Base-by-base conservation (phyloP, 2,888 invertebrate genomes). In the Hypolimnas misippus region DNA sequence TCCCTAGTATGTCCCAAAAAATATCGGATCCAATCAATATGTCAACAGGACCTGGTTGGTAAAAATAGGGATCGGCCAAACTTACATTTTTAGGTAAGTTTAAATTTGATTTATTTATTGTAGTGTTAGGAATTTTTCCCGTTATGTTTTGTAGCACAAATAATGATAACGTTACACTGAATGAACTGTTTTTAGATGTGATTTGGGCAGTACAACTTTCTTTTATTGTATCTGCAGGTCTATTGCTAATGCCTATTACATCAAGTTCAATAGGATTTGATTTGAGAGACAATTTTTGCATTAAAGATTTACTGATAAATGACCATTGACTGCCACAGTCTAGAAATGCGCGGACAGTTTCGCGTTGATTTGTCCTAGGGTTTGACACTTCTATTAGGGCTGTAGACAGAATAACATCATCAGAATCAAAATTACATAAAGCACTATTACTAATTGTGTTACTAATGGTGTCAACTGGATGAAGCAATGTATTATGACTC, bases 401-500 rank as follows among this genome's bases (percentile, higher is more conserved):
- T 46, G 46, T 46, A 46, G 25, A 21, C 21, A 46, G 46, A 46
- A 46, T 46, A 21, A 46, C 21, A 46, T 46, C 21, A 46, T 46
- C 46, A 46, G 46, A 46, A 21, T 21, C 19, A 19, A 46, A 46
- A 46, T 46, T 21, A 46, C 46, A 46, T 46, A 46, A 7, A 46
- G 21, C 46, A 46, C 21, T 46, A 21, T 46, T 46, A 46, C 21
- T 46, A 21, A 46, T 44, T 44, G 44, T 44, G 44, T 44, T 46
- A 46, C 19, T 21, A 21, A 46, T 46, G 21, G 19, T 46, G 21
- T 46, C 46, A 40, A 40, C 40, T 16, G 40, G 69, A 58, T 72
- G 70, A 5, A 70, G 68, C 50, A 73, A 58, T 19, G 54, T 65
- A 31, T 66, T 68, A 44, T 70, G 70, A 3, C 55, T n/a, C 33